phyloP scores from a whole-genome alignment of 1,140 invertebrate genomes.

The Globodera rostochiensis region DNA sequence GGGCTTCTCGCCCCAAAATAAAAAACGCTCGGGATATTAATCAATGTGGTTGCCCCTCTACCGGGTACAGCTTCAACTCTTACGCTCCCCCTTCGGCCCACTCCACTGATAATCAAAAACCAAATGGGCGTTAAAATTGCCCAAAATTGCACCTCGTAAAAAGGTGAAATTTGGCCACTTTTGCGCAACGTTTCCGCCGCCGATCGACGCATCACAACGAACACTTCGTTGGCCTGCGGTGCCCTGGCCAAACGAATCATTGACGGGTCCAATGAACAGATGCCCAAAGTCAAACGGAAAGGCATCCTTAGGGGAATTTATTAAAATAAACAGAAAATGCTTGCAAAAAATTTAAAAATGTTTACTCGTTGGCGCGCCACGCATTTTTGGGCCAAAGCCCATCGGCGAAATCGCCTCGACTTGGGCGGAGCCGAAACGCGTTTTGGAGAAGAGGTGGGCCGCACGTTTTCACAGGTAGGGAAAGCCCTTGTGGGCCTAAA shows the following conservation, averaged over 20 bases:
- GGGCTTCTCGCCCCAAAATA: too few species aligned
- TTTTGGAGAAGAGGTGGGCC: slow-evolving; percentile 34
- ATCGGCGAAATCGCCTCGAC: slow-evolving; percentile 33
- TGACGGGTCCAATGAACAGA: not conserved
- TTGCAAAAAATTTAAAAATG: not conserved
- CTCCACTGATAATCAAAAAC: slow-evolving; percentile 11
- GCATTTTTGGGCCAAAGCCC: slow-evolving; percentile 33
- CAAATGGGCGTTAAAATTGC: not conserved
- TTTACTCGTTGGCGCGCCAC: slow-evolving; percentile 24
- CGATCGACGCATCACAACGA: slow-evolving; percentile 31
- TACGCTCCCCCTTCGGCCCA: slow-evolving; percentile 16
- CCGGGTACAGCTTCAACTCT: slow-evolving; percentile 11
- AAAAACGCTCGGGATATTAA: too few species aligned
- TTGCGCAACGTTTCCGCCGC: slow-evolving; percentile 20
- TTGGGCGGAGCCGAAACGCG: slow-evolving; percentile 34
- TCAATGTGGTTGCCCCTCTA: too few species aligned
- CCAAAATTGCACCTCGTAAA: slow-evolving; percentile 13
- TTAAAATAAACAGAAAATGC: too few species aligned
- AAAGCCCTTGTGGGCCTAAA: slow-evolving; percentile 20
- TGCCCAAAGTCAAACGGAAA: slow-evolving; percentile 7
- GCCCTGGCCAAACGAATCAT: slow-evolving; percentile 24
- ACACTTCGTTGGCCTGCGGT: slow-evolving; percentile 34
- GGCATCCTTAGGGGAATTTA: not conserved
- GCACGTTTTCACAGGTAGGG: slow-evolving; percentile 33
- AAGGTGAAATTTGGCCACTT: slow-evolving; percentile 9